Base-by-base conservation (phyloP, 2,888 invertebrate species). In the Gibbula magus region DNA sequence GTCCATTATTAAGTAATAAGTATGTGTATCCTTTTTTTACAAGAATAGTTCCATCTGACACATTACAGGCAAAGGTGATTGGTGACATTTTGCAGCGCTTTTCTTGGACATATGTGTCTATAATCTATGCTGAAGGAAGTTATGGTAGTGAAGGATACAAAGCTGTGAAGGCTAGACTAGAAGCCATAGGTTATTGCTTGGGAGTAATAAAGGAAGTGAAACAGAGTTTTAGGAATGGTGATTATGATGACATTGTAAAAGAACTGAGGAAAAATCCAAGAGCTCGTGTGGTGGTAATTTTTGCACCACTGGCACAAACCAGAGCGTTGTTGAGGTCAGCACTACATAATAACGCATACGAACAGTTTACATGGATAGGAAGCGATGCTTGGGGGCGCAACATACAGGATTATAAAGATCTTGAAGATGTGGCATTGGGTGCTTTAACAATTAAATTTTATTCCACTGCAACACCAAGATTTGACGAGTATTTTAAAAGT, bases 61-160 rank as follows among this genome's bases (percentile, higher is more conserved):
- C 75, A 4, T 77, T 79, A 56, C 88, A 88, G 73, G 84, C 83
- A 5, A 61, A 75, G 20, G 84, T 83, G 3, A 85, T 88, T 5
- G 79, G 84, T 10, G 82, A 84, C 56, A 73, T 88, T 20, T 45
- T 87, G 76, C 22, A 66, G 32, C 61, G 78, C 22, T 86, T 85
- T 77, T 75, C 82, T 29, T 88, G 87, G 87, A 83, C 85, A n/a
- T 88, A 86, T 78, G 79, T 87, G 18, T 84, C 85, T 0, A 82
- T 88, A 0, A 22, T 88, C 18, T 86, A 84, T 79, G 66, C 84
- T 3, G 82, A 84, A 53, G 85, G 84, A 5, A 83, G 78, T 25
- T 88, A 88, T 75, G 88, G 86, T 25, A 29, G 81, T 18, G 77
- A 79, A 22, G 85, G 81, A 1, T 84, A 79, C 70, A 79, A 81